phyloP scores from a whole-genome alignment of 2,113 vertebrate species.

The Larimichthys crocea region DNA sequence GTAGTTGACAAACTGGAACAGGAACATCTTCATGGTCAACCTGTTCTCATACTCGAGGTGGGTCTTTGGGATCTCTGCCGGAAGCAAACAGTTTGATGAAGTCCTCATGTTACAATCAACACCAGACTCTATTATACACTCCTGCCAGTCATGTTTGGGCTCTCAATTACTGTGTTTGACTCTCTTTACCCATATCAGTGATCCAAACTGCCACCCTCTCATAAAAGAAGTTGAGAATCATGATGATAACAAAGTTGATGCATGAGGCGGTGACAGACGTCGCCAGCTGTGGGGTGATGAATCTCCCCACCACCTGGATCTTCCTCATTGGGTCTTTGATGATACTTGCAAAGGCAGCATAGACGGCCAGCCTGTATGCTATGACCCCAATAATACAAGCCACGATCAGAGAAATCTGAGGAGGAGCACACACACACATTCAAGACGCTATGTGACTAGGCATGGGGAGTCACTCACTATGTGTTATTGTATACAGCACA shows the following conservation, averaged over 20 bases:
- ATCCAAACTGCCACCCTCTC: slow-evolving; percentile 96
- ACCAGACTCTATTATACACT: background rate
- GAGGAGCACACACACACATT: slow-evolving; percentile 6
- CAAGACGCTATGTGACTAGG: background rate
- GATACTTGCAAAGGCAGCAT: slow-evolving; percentile 92
- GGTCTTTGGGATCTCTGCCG: slow-evolving; percentile 95
- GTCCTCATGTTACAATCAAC: background rate
- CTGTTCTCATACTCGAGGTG: slow-evolving; percentile 97
- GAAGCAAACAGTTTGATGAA: slow-evolving; percentile 12
- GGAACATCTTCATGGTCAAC: slow-evolving; percentile 98
- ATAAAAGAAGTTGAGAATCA: slow-evolving; percentile 98
- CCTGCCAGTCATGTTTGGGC: no score
- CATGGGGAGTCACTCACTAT: background rate
- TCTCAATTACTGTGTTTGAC: background rate
- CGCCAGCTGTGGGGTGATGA: slow-evolving; percentile 94
- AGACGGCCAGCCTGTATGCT: slow-evolving; percentile 93
- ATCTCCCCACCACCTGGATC: slow-evolving; percentile 87
- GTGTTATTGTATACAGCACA: background rate
- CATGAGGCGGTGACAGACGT: slow-evolving; percentile 95
- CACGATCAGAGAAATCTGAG: slow-evolving; percentile 91
- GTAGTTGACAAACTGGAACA: slow-evolving; percentile 99
- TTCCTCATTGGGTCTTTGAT: slow-evolving; percentile 89
- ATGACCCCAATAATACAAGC: slow-evolving; percentile 95
- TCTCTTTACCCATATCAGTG: slow-evolving; percentile 92
- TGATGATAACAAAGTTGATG: slow-evolving; percentile 97